Evolutionary conservation across 1,140 invertebrate species (phyloP).

Genomic region (honey bee (Apis mellifera)): Amel_HAv3.1 CM009934.2:12550001-12550500

Average conservation of each 20-base stretch:
- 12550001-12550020: constrained; percentile 74
- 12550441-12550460: constrained; percentile 47
- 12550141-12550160: constrained; percentile 77
- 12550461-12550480: constrained; percentile 64
- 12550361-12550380: background rate
- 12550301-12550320: constrained; percentile 44
- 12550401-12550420: background rate
- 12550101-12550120: constrained; percentile 76
- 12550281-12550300: constrained; percentile 66
- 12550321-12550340: background rate
- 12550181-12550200: constrained; percentile 80
- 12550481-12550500: constrained; percentile 56
- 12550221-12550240: constrained; percentile 56
- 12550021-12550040: constrained; percentile 70
- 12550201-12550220: constrained; percentile 69
- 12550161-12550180: constrained; percentile 81
- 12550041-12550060: constrained; percentile 71
- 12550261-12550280: constrained; percentile 53
- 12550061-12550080: constrained; percentile 74
- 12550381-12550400: background rate
- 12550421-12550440: constrained; percentile 35
- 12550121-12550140: constrained; percentile 77
- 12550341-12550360: background rate
- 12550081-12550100: constrained; percentile 71
- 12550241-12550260: constrained; percentile 65